Conservation (phyloP, 2,888 invertebrate species). For the Dinocampus coccinellae region DNA sequence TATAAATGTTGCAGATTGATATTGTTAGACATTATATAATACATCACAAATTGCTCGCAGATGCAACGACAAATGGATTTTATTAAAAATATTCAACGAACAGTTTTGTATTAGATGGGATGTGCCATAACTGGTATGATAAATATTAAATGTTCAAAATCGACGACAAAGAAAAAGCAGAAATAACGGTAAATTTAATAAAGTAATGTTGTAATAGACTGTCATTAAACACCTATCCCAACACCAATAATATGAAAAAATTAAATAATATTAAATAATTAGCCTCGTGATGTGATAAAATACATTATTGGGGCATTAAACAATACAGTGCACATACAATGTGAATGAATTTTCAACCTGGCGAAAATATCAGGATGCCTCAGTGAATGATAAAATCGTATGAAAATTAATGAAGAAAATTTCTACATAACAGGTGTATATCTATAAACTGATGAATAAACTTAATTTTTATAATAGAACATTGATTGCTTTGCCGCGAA, state of each 20-base stretch:
- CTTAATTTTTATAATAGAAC: conserved; percentile 63
- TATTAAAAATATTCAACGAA: conserved; percentile 31
- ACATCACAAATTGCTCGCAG: conserved; percentile 33
- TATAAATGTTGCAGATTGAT: conserved; percentile 7
- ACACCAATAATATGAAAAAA: conserved; percentile 35
- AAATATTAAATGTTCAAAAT: conserved; percentile 51
- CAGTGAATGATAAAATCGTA: conserved; percentile 56
- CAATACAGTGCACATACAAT: conserved; percentile 32
- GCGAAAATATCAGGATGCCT: conserved; percentile 51
- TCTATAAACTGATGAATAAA: conserved; percentile 66
- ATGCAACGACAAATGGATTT: conserved; percentile 43
- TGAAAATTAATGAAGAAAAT: conserved; percentile 59
- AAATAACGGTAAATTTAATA: conserved; percentile 44
- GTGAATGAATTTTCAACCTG: conserved; percentile 25
- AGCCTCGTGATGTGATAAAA: conserved; percentile 49
- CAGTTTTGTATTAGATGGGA: conserved; percentile 47
- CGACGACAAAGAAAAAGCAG: conserved; percentile 29
- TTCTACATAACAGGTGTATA: conserved; percentile 65
- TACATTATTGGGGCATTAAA: conserved; percentile 40
- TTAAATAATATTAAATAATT: conserved; percentile 42
- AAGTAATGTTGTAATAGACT: conserved; percentile 50
- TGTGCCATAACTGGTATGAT: conserved; percentile 48
- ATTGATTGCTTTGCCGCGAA: background rate
- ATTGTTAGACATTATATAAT: conserved; percentile 6
- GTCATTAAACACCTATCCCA: conserved; percentile 13